Evolutionary conservation across 2,888 invertebrate species (phyloP), one percentile per base, ranked within the genome.

Genomic region (Petrophora chlorosata): DNA sequence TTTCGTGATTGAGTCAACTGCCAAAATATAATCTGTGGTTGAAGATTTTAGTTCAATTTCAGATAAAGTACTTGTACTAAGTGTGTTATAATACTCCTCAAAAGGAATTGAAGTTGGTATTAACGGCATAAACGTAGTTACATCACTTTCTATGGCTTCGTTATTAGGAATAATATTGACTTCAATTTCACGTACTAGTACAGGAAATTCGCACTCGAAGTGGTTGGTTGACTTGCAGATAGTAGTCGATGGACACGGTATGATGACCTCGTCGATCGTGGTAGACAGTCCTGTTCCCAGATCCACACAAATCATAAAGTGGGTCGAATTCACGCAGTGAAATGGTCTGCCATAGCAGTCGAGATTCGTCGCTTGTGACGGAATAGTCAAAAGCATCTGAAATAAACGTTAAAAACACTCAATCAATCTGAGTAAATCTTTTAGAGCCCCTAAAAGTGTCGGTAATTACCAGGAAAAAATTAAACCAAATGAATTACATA

Each of bases 241-340:
- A 14, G 88, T 88, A 10, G 75, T 67, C 1, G 67, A 63, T 7
- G 89, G 89, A 58, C 90, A 91, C 3, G 70, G 73, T 58, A 88
- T 80, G 3, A 82, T 46, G 53, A 82, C 79, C 54, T 82, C 76
- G 40, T 86, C 89, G 8, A 89, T 74, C 1, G 90, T 85, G 29
- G 70, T 74, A 5, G 85, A 85, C 7, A 83, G 58, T 28, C 87
- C 87, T 22, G 73, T 75, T 13, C 89, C 90, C 26, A 86, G 67
- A 58, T 90, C 87, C 26, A 90, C 87, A 62, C 91, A 91, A 64
- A 90, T 85, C 73, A 84, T 81, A 58, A 91, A 91, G 68, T 86
- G 86, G 38, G 88, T 86, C 44, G 83, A 71, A 62, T 88, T 85
- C 29, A 84, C 64, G 57, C 91, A 91, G 56, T 84, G 78, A 62